Base-by-base conservation (phyloP, 2,888 invertebrate genomes). In the Gasteruption jaculator region DNA sequence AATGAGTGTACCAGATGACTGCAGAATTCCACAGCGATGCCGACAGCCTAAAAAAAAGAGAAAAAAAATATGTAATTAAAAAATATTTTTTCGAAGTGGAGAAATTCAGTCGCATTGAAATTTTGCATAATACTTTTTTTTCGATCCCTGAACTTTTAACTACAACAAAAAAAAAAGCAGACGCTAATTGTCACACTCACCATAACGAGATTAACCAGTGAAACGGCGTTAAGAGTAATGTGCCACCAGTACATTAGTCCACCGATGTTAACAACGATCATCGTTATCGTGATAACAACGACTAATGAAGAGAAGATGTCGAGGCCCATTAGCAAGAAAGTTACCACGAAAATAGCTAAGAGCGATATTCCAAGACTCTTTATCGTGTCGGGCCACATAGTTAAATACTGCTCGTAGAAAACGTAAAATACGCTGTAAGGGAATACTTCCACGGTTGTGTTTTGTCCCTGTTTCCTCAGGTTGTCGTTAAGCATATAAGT, bases 11-110 rank as follows among this genome's bases (percentile, higher is more conserved):
- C 93, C 56, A 97, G 77, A 75, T 99, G 97, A 49, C 95, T 94
- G 72, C 95, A 96, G 75, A 99, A 99, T 75, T 99, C 97, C 26
- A 99, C 97, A 11, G 94, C 86, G 51, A 99, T 97, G 32, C 97
- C 99, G 54, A 97, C 89, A 21, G 95, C 92, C 96, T 85, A 62
- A 52, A 71, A 70, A 46, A 50, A 36, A 15, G 5, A 16, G 2
- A 29, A 19, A 34, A 12, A 20, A 33, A 36, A 3, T 21, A 30
- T 2, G 14, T 34, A 27, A 36, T 38, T 15, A 16, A 15, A 10
- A 19, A 19, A 31, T 5, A 11, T 3, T 27, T 18, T 22, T 30
- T 24, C n/a, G n/a, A n/a, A 19, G 8, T 29, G 6, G 12, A 8
- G 5, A 6, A 8, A 32, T 25, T 26, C 20, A 34, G 8, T 11